Evolutionary conservation across 2,113 vertebrate genomes (phyloP), one percentile per base, ranked within the genome.

Genomic region (Dolichotis patagonum): DNA sequence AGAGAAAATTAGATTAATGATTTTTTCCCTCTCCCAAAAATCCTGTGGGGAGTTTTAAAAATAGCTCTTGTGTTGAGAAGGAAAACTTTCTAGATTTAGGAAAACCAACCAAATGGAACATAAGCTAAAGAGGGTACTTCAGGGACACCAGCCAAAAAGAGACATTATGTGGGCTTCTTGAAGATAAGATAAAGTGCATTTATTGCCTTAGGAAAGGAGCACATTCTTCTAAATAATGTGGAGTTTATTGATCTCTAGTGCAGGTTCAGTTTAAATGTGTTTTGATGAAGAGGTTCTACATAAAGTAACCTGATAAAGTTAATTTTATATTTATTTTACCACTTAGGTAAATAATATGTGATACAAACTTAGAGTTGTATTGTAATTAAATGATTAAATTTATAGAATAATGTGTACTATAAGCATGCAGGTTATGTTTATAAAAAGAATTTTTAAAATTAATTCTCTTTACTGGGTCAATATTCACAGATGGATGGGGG

Each of bases 151-250:
- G 71, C 41, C 35, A 60, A 58, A 98, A 98, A 90, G 65, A 97
- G 83, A 90, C 97, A 88, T 3, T 60, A 95, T 90, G 83, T 98
- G 97, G 75, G 62, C 96, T 97, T 93, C 96, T 97, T 98, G 91
- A 86, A 90, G 94, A 87, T 88, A 97, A 96, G 60, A 87, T 82
- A 98, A 97, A 98, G 97, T 98, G 97, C 94, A 97, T 97, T 98
- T 98, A 98, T 94, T 97, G 98, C 98, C 98, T 96, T 38, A 97
- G 97, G 98, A 97, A 98, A 82, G 94, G 97, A 98, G 67, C 91
- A 97, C 94, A 97, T 97, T 97, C 78, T 98, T 98, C 93, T 96
- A 97, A 94, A 97, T 97, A 97, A 85, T 43, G 28, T 91, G 78
- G 62, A 58, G 80, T 96, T 96, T 96, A 98, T 96, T 97, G 95